Base-by-base conservation (phyloP, 1,140 invertebrate species). In the Acromyrmex heyeri region DNA sequence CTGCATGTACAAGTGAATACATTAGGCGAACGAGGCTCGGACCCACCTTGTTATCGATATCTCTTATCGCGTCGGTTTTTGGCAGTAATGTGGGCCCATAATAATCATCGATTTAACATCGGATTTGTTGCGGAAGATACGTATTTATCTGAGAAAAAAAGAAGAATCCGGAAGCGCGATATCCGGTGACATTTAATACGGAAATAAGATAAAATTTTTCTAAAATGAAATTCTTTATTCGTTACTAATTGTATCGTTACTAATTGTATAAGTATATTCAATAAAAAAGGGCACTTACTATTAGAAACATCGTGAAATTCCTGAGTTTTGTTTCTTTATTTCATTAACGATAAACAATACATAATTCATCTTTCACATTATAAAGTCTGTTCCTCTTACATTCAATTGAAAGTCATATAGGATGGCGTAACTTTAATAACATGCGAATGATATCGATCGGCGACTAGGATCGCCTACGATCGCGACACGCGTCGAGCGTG, bases 11-110 rank as follows among this genome's bases (percentile, higher is more conserved):
- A 61, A 55, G 79, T 61, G 79, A 83, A 83, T 83, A 83, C 55
- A 83, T 83, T 83, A 75, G 38, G 79, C 38, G 57, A 83, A 83
- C 24, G 79, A 83, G 79, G 24, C 24, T 24, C 7, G 16, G 18
- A 30, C 55, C 21, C 55, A 8, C 10, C 78, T 72, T 57, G 67
- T 83, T 75, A 83, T 83, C 79, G 69, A 75, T 75, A 73, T 75
- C 79, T 30, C 69, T 83, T 83, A 75, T 83, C 79, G 55, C 72
- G 38, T 75, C 69, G 79, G 62, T 61, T 83, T 75, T 62, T 83
- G 55, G 24, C 55, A 38, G 18, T 57, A 59, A 61, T 16, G 55
- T 38, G 27, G n/a, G 12, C 12, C 30, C 14, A 30, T 61, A 62
- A 83, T 27, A 50, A n/a, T 83, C 34, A 14, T 61, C 53, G 67